Base-by-base conservation (phyloP, 53 echinoderm and acorn worm genomes). In the Temnopleurus reevesii region DNA sequence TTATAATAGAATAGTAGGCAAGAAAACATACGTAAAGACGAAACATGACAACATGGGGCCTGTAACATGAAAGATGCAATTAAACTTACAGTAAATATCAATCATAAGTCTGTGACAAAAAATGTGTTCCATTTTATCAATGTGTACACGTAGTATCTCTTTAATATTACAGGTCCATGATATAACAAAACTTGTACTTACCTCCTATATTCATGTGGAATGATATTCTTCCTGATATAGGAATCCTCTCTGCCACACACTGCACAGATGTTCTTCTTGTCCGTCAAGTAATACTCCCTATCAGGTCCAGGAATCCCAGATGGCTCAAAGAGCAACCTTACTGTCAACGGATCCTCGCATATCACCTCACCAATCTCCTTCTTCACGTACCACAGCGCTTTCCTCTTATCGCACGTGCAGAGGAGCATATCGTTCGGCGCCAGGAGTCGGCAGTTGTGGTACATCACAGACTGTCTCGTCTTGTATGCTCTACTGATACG, bases 191-290 rank as follows among this genome's bases (percentile, higher is more conserved):
- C 64, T 15, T 51, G 26, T n/a, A 71, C 76, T 53, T 77, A 99
- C 99, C 92, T 94, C 83, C 94, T 92, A 77, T 99, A 99, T 80
- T 98, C 99, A 89, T 99, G 99, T 12, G 99, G 99, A n/a, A 99
- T 93, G 4, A 98, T 71, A 80, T 99, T 91, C 87, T 99, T 99
- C 66, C 92, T 87, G 55, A 99, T 93, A 89, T 99, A 99, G 8
- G 92, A 92, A 34, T 96, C 94, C 24, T 89, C 91, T 26, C 92
- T 33, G n/a, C 99, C 99, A 65, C 99, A 99, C 30, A 96, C 99
- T 1, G 93, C 94, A 53, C 99, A 99, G 25, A 53, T 82, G 64
- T 99, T 99, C 45, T 89, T 91, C 59, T 99, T 99, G 6, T 99
- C 96, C 34, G 65, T 90, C 25, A 93, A 55, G 55, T 99, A 99